Conservation (phyloP, 2,888 invertebrate species). For the Nymphalis c-album region DNA sequence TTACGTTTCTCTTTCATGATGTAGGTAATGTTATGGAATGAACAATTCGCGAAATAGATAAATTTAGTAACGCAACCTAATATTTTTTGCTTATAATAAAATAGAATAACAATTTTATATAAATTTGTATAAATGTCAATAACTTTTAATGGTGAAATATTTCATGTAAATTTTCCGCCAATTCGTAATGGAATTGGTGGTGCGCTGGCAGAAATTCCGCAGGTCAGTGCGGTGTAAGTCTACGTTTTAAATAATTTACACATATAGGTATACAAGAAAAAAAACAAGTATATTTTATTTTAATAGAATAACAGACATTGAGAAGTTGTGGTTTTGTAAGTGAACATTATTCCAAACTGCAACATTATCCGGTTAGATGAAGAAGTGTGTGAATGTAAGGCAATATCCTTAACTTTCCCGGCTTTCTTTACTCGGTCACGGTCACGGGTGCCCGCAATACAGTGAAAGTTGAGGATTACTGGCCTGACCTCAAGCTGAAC, state of each 20-base stretch:
- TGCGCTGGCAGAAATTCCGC: neutral
- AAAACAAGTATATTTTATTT: too few relatives aligned
- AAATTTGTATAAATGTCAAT: too few relatives aligned
- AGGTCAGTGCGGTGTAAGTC: neutral
- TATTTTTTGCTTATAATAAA: too few relatives aligned
- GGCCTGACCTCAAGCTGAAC: conserved; percentile 21
- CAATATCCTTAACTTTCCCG: conserved; percentile 33
- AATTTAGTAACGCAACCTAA: too few relatives aligned
- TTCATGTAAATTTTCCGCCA: neutral
- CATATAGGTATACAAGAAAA: too few relatives aligned
- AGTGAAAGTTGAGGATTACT: conserved; percentile 34
- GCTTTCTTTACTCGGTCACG: conserved; percentile 39
- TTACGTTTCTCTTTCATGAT: too few relatives aligned
- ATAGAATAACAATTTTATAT: too few relatives aligned
- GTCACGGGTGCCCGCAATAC: conserved; percentile 15
- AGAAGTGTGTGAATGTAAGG: conserved; percentile 30
- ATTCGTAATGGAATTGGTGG: neutral
- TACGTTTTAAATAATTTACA: too few relatives aligned
- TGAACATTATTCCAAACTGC: neutral
- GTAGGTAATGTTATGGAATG: too few relatives aligned
- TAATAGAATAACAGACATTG: neutral
- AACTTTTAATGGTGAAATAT: neutral
- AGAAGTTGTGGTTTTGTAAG: conserved; percentile 1
- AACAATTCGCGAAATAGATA: too few relatives aligned
- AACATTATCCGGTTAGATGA: conserved; percentile 15